Evolutionary conservation across 2,113 vertebrate genomes (phyloP).

Genomic region (Pelvicachromis taeniatus): DNA sequence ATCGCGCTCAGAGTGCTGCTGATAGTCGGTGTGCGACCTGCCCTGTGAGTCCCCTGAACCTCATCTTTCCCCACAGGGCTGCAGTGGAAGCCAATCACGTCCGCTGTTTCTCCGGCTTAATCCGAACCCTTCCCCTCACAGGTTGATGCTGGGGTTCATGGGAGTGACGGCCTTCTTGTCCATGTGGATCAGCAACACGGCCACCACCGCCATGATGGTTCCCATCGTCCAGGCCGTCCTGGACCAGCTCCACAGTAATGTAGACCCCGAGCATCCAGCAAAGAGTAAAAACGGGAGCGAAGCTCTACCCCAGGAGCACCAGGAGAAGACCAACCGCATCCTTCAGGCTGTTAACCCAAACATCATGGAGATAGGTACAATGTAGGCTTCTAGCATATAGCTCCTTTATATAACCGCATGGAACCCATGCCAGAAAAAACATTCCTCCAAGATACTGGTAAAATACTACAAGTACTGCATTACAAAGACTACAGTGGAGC

Average conservation of each 20-base stretch:
- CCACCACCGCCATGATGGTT: constrained; percentile 96
- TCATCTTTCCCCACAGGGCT: not conserved
- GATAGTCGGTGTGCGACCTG: constrained; percentile 83
- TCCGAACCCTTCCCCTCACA: constrained; percentile 18
- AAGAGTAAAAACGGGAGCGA: not conserved
- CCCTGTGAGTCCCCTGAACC: constrained; percentile 77
- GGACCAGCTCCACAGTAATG: constrained; percentile 74
- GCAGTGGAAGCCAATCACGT: not conserved
- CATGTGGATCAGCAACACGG: constrained; percentile 99
- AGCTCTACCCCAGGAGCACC: not conserved
- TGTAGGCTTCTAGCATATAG: not conserved
- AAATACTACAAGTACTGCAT: not conserved
- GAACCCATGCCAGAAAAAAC: not conserved
- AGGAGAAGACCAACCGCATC: not conserved
- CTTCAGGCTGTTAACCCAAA: not conserved
- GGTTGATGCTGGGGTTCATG: constrained; percentile 97
- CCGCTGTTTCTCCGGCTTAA: not conserved
- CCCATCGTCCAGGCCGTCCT: constrained; percentile 92
- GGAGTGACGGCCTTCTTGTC: constrained; percentile 90
- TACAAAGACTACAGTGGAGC: not conserved
- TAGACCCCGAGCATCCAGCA: not conserved
- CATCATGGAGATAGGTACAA: not conserved
- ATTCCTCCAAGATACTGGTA: not conserved
- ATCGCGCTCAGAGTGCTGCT: constrained; percentile 87
- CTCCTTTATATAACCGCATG: not conserved